Percentiles rank a stretch among this genome's conserved stretches.
Conservation (phyloP, 53 echinoderm and acorn worm genomes). For the Mesocentrotus franciscanus region DNA sequence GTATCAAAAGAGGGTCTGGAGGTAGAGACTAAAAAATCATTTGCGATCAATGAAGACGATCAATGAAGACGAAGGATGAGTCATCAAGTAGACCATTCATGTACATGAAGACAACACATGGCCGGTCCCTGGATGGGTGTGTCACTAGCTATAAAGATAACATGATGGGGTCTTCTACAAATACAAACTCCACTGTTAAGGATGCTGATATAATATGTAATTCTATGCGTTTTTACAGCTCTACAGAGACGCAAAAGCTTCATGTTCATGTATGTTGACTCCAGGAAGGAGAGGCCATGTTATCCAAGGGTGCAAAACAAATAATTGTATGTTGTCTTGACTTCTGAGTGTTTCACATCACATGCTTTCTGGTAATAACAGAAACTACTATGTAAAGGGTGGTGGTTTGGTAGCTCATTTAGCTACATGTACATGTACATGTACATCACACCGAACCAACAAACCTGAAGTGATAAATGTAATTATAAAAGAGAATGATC, state of each 20-base stretch:
- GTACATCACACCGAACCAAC: no score
- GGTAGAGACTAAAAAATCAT: background rate
- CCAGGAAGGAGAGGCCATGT: background rate
- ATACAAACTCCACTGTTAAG: background rate
- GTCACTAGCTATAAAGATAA: background rate
- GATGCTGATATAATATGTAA: background rate
- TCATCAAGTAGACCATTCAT: slow-evolving; percentile 1
- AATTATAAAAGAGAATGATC: no score
- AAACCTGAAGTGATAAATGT: background rate
- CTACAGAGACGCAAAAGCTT: background rate
- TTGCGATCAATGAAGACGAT: background rate
- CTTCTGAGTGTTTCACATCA: background rate
- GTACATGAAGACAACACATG: background rate
- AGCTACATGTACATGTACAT: background rate
- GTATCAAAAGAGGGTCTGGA: background rate
- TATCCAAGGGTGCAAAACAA: background rate
- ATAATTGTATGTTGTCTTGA: background rate
- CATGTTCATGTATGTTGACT: background rate
- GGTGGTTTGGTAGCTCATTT: background rate
- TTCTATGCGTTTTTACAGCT: background rate
- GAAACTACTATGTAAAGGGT: background rate
- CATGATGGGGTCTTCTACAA: background rate
- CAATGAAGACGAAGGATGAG: background rate
- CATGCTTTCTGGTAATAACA: background rate
- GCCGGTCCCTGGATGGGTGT: background rate